A percentile compares a stretch with the other conserved stretches of the same genome.
Conservation (phyloP, 2,797 vertebrate genomes). For the Acrossocheilus fasciatus region DNA sequence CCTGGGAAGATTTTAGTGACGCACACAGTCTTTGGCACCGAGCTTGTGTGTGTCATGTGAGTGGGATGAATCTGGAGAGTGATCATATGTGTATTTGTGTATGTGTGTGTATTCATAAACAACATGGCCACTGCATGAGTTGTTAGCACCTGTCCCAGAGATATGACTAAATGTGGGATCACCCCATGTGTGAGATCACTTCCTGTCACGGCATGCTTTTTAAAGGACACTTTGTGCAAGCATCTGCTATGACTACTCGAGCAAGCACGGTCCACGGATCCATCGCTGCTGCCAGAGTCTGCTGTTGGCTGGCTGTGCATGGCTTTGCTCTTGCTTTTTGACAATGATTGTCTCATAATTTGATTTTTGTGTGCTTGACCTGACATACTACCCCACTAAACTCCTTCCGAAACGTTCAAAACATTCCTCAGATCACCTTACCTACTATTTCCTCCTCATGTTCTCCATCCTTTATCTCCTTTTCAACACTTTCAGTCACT, state of each 20-base stretch:
- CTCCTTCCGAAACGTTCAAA: not conserved
- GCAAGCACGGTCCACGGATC: not conserved
- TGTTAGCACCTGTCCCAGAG: slow-evolving; percentile 39
- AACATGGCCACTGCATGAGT: slow-evolving; percentile 53
- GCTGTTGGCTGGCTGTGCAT: slow-evolving; percentile 23
- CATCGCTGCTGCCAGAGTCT: slow-evolving; percentile 34
- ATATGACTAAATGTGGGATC: slow-evolving; percentile 43
- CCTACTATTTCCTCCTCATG: not conserved
- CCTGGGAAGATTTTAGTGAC: not conserved
- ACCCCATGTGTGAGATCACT: slow-evolving; percentile 33
- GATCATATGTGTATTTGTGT: slow-evolving; percentile 25
- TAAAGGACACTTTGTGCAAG: slow-evolving; percentile 33
- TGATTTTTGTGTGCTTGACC: slow-evolving; percentile 40
- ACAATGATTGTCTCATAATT: slow-evolving; percentile 24
- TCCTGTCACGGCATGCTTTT: slow-evolving; percentile 43
- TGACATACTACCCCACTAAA: slow-evolving; percentile 5
- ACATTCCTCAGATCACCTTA: not conserved
- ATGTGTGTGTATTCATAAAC: slow-evolving; percentile 39
- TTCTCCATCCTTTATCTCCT: not conserved
- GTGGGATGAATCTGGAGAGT: slow-evolving; percentile 31
- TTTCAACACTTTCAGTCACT: not conserved
- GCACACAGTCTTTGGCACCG: not conserved
- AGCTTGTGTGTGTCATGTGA: slow-evolving; percentile 36
- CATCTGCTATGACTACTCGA: not conserved
- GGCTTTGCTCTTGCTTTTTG: slow-evolving; percentile 32